Base-by-base conservation (phyloP, 2,113 vertebrate genomes). In the Lampris incognitus region DNA sequence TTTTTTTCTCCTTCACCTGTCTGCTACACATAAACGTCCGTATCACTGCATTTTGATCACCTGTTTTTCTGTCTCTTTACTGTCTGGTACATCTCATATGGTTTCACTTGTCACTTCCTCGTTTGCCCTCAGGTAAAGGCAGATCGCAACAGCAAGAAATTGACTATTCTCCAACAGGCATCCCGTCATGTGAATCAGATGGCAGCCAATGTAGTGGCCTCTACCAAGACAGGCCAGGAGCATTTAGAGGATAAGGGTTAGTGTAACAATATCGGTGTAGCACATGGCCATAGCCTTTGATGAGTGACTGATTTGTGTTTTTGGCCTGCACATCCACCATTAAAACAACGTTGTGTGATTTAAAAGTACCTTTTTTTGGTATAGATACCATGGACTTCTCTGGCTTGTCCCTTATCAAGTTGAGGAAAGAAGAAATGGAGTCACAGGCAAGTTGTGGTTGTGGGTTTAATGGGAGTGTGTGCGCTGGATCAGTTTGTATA, bases 311-410 rank as follows among this genome's bases (percentile, higher is more conserved):
- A 9, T 8, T 38, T 39, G 66, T 6, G 66, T 9, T 69, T 39
- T 6, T 6, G 4, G 5, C 37, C 24, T 49, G 42, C 38, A 48
- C 2, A 57, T 48, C 4, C 13, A 6, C 54, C 44, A 39, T 9
- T 38, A 4, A 51, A 51, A 66, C 6, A 60, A 57, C 52, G 7
- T 37, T 72, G 5, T 56, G 49, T 56, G 11, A 39, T 57, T n/a
- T 24, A 37, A 58, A 40, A 63, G 11, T 40, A 13, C 40, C 8
- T 10, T 40, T 63, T 50, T 60, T 0, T 46, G 73, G 10, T 80
- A 13, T 81, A 99, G 98, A 97, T 66, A 95, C 96, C 46, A 97
- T 99, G 97, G 98, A 99, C 88, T 99, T 99, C 79, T 99, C 98
- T 0, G 97, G 98, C 52, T 88, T 99, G 95, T 98, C 98, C 2